Percentiles rank a stretch among this genome's conserved stretches.
These are phyloP conservation scores for Erithacus rubecula DNA, from an alignment of 2,797 vertebrate genomes.

Conservation along the genomic window DNA sequence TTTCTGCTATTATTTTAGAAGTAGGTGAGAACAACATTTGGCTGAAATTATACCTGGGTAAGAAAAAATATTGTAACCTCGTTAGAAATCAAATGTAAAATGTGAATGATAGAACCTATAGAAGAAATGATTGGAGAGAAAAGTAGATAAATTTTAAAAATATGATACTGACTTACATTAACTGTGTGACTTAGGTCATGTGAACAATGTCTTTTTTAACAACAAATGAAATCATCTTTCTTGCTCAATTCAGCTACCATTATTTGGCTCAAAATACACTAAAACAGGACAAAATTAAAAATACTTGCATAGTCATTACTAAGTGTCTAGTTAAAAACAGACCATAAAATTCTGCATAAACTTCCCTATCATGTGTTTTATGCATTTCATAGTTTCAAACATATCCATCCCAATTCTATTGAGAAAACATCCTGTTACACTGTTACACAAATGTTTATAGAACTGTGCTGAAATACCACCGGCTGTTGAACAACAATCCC, in stretches of 20 bases:
- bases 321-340: not conserved
- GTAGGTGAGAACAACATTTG: not conserved
- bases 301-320: not conserved
- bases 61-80: not conserved
- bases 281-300: not conserved
- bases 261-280: not conserved
- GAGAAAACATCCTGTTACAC: not conserved
- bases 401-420: not conserved
- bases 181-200: not conserved
- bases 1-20: not conserved
- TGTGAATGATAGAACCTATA: not conserved
- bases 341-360: not conserved
- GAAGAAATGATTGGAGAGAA: not conserved
- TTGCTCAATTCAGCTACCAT: not conserved
- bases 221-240: constrained; percentile 17
- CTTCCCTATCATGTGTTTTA: not conserved
- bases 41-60: not conserved
- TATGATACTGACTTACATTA: not conserved
- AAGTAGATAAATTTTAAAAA: not conserved
- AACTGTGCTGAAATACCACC: not conserved
- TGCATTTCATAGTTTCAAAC: not conserved
- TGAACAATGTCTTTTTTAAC: constrained; percentile 1
- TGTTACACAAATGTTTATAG: not conserved
- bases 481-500: not conserved
- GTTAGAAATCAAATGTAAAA: not conserved